These are phyloP conservation scores for Pycnomerus fuliginosus DNA, from an alignment of 2,888 invertebrate genomes.

Conservation along the genomic window DNA sequence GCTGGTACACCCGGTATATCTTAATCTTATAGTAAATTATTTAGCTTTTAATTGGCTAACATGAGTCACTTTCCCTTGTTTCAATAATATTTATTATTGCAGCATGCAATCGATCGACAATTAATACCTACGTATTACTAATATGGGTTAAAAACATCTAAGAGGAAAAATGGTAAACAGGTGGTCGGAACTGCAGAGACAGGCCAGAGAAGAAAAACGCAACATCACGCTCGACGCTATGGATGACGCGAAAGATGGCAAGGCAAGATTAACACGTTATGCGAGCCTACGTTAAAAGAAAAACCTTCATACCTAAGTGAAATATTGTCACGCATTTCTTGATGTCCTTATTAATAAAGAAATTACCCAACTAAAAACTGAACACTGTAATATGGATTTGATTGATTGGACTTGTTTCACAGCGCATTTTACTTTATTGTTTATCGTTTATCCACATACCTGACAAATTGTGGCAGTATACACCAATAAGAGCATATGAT, in stretches of 20 bases:
- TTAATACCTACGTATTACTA: slow-evolving; percentile 3
- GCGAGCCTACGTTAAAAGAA: slow-evolving; percentile 27
- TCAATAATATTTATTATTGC: slow-evolving; percentile 13
- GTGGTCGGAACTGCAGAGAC: slow-evolving; percentile 24
- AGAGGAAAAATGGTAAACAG: slow-evolving; percentile 28
- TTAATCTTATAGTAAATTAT: too few relatives aligned
- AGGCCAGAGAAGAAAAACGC: slow-evolving; percentile 16
- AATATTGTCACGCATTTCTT: slow-evolving; percentile 38
- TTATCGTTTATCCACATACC: slow-evolving; percentile 27
- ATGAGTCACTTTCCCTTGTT: slow-evolving; percentile 17
- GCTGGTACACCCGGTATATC: too few relatives aligned
- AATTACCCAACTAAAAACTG: slow-evolving; percentile 7
- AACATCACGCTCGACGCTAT: slow-evolving; percentile 8
- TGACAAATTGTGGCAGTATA: too few relatives aligned
- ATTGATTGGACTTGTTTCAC: slow-evolving; percentile 38
- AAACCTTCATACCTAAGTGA: slow-evolving; percentile 36
- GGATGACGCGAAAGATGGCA: slow-evolving; percentile 9
- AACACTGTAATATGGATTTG: slow-evolving; percentile 31
- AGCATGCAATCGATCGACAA: slow-evolving; percentile 6
- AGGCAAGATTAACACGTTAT: slow-evolving; percentile 32
- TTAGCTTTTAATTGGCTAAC: slow-evolving; percentile 12
- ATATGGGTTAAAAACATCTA: slow-evolving; percentile 16
- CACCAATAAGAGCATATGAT: too few relatives aligned
- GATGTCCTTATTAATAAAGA: slow-evolving; percentile 27
- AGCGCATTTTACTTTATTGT: slow-evolving; percentile 34